Evolutionary conservation across 2,888 invertebrate genomes (phyloP), one percentile per base, ranked within the genome.

Genomic region (Drosophila nr. perissopoda): DNA sequence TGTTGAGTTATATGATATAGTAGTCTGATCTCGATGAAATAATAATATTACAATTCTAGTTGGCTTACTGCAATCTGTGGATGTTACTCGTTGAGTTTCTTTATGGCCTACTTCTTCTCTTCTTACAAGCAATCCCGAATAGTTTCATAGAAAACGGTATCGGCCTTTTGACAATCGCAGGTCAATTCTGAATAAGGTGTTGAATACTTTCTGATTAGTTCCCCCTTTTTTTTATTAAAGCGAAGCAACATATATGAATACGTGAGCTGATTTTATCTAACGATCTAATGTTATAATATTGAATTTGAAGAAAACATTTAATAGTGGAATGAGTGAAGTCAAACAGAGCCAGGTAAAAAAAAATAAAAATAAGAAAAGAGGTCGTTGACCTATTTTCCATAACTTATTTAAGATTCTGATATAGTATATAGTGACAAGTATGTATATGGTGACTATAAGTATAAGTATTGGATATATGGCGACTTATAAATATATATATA

Each of bases 111-210:
- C 1, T 38, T 8, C n/a, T 56, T 27, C 36, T 38, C 36, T 8
- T 27, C 8, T 38, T 5, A 8, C n/a, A 56, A 4, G 0, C 7
- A 13, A 56, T n/a, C 13, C 52, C 6, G 4, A 21, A 6, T 5
- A 27, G 4, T 27, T 57, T 16, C n/a, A 3, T 21, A 3, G 40
- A 11, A 59, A 51, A 34, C 18, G 4, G 6, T n/a, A 8, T 13
- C 21, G 8, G 1, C 8, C 5, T 62, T 62, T 27, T 27, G 4
- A 52, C 29, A 31, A 66, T 53, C 29, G 38, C 16, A 13, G 36
- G 27, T 67, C 54, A 10, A 27, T 8, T 31, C 13, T 18, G 6
- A 13, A 31, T n/a, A 53, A 67, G 67, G 68, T 67, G 68, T 54
- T 67, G 53, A 67, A 53, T 18, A 36, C n/a, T 18, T 48, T 48